phyloP scores from a whole-genome alignment of 2,113 vertebrate species.

The Pithys albifrons region DNA sequence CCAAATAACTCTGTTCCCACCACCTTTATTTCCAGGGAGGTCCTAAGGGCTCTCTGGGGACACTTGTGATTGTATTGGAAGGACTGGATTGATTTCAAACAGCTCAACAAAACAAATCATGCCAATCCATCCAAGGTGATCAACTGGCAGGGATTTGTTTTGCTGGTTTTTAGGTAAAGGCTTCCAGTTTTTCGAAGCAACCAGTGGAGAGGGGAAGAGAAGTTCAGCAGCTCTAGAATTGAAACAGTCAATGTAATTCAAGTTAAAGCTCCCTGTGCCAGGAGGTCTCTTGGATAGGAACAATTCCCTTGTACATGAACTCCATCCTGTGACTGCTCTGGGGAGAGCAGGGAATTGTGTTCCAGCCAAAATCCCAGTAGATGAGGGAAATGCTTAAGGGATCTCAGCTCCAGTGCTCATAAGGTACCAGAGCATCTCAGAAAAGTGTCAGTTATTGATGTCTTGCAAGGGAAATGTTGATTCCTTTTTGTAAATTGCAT shows the following conservation, averaged over 20 bases:
- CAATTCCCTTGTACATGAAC: neutral
- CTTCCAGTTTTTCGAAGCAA: neutral
- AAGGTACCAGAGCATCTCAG: neutral
- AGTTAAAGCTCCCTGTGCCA: neutral
- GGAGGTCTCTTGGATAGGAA: neutral
- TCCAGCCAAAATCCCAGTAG: neutral
- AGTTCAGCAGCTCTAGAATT: neutral
- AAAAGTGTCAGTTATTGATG: slow-evolving; percentile 23
- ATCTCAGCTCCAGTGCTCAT: neutral
- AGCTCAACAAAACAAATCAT: neutral
- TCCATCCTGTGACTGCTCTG: neutral
- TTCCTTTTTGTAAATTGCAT: slow-evolving; percentile 48
- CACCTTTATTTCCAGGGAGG: neutral
- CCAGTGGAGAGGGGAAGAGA: neutral
- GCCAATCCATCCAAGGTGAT: neutral
- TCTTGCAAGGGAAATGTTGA: slow-evolving; percentile 31
- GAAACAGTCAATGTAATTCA: neutral
- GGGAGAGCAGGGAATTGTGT: neutral
- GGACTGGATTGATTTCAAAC: neutral
- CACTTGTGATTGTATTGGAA: neutral
- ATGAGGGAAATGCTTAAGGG: neutral
- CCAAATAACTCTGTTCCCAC: neutral
- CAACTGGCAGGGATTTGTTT: neutral
- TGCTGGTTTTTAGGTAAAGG: neutral
- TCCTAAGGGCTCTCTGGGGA: neutral